These are phyloP conservation scores for Onychomys leucogaster DNA, from an alignment of 2,797 vertebrate genomes.

Conservation along the genomic window DNA sequence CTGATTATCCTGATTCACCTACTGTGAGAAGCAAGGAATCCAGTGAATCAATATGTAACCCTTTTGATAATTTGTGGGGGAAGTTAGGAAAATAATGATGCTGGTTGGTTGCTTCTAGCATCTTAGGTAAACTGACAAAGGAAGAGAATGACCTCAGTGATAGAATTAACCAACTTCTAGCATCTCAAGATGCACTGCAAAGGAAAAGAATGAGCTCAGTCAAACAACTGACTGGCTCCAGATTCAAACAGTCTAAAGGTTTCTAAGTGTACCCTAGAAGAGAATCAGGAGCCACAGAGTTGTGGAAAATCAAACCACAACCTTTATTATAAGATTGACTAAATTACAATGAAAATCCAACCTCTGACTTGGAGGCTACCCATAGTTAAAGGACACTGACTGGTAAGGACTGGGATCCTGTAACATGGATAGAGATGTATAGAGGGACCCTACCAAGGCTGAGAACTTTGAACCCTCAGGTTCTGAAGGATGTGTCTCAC, in stretches of 20 bases:
- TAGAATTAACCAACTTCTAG: no score
- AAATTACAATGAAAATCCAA: background rate
- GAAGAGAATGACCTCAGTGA: no score
- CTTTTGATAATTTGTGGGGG: background rate
- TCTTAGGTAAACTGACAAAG: background rate
- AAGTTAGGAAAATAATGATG: background rate
- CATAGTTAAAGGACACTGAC: background rate
- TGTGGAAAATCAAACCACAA: background rate
- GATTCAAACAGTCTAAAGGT: no score
- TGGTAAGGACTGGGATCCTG: background rate
- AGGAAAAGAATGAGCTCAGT: background rate
- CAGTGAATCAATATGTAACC: background rate
- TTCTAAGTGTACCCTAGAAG: background rate
- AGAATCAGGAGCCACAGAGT: background rate
- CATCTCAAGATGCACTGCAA: background rate
- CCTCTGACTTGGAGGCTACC: background rate
- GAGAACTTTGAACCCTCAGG: background rate
- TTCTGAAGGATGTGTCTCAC: background rate
- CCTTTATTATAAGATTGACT: background rate
- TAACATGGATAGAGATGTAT: background rate
- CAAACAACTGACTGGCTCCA: background rate
- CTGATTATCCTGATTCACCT: background rate
- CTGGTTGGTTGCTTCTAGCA: background rate
- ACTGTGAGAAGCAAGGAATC: background rate
- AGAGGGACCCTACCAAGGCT: background rate